Conservation (phyloP, 35 echinoderm and acorn worm species). For the Holothuria glaberrima region DNA sequence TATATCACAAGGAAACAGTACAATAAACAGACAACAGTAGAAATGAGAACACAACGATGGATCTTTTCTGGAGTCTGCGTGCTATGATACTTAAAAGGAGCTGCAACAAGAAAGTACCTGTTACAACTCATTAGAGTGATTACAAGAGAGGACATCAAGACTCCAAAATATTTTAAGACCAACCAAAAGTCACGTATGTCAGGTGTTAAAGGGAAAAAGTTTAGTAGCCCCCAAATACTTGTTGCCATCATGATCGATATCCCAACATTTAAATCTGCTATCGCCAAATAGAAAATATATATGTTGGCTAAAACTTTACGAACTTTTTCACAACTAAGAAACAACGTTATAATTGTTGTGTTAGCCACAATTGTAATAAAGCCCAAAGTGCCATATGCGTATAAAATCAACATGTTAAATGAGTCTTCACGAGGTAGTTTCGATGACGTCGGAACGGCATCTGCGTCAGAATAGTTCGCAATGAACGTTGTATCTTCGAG, state of each 20-base stretch:
- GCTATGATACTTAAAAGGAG: background rate
- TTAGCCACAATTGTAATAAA: background rate
- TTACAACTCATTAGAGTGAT: background rate
- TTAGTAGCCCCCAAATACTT: background rate
- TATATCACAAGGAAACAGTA: background rate
- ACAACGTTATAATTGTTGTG: background rate
- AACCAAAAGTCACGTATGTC: background rate
- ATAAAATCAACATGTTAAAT: background rate
- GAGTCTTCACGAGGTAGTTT: background rate
- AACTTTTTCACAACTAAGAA: background rate
- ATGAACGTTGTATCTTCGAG: no score
- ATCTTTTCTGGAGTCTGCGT: background rate
- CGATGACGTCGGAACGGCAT: no score
- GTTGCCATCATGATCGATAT: background rate
- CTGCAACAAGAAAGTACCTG: background rate
- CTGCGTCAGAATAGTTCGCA: no score
- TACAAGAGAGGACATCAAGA: background rate
- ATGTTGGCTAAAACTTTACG: background rate
- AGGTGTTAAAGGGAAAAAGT: background rate
- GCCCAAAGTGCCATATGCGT: background rate
- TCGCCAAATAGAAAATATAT: conserved; percentile 19
- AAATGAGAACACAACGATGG: background rate
- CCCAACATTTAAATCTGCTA: background rate
- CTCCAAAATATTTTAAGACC: background rate
- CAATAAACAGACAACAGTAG: background rate